Percentiles rank a stretch among this genome's conserved stretches.
Evolutionary conservation across 2,797 vertebrate species (phyloP).

Genomic region (Cyprinodon diabolis): DNA sequence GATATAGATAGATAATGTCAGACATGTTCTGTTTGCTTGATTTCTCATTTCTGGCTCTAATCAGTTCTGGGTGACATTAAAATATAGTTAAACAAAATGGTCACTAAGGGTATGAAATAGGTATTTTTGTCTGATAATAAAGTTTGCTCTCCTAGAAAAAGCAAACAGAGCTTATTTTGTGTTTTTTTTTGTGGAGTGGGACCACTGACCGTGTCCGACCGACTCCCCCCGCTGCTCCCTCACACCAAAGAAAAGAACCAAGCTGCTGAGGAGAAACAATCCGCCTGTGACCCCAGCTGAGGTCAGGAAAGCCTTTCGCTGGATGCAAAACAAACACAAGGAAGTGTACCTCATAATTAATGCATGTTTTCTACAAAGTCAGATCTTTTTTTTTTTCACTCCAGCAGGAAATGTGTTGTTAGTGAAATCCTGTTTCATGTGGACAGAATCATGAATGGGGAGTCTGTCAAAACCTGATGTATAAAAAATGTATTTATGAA

Average conservation of each 20-base stretch:
- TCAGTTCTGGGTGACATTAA: neutral
- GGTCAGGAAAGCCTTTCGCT: constrained; percentile 70
- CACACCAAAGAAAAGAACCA: constrained; percentile 75
- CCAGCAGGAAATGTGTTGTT: too few relatives aligned
- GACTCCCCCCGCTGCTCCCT: constrained; percentile 72
- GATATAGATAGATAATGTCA: neutral
- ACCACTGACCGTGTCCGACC: neutral
- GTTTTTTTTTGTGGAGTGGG: neutral
- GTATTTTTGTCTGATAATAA: neutral
- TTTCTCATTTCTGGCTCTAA: neutral
- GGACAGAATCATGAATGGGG: neutral
- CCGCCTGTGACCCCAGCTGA: constrained; percentile 67
- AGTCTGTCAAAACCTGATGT: neutral
- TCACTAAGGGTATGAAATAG: neutral
- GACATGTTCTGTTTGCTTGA: neutral
- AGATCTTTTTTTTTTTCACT: neutral
- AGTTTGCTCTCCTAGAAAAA: neutral
- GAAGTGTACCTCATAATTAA: constrained; percentile 12
- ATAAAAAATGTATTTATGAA: neutral
- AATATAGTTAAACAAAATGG: neutral
- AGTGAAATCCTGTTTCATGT: too few relatives aligned
- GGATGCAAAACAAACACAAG: constrained; percentile 6
- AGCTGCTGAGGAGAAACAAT: constrained; percentile 74
- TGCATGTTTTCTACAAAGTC: constrained; percentile 12
- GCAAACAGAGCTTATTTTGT: neutral